Conservation (phyloP, 2,113 vertebrate species). For the Dromiciops gliroides region DNA sequence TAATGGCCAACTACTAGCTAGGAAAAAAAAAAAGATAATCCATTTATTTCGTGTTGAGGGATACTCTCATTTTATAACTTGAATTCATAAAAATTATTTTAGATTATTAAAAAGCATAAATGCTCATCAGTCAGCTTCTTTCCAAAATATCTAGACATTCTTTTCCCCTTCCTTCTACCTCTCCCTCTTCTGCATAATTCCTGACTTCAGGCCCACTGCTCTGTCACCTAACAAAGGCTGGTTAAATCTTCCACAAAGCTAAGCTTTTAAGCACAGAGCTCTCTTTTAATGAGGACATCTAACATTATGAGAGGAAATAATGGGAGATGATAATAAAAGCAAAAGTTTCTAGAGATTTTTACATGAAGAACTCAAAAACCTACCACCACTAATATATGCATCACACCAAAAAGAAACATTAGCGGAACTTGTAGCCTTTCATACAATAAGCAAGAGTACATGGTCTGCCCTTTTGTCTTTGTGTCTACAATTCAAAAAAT, state of each 20-base stretch:
- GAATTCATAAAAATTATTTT: neutral
- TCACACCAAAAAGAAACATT: neutral
- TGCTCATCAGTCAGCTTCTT: neutral
- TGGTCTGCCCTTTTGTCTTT: neutral
- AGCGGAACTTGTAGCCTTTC: neutral
- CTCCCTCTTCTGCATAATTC: neutral
- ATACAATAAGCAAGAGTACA: neutral
- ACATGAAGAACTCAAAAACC: neutral
- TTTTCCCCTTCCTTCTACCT: neutral
- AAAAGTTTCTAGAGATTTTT: neutral
- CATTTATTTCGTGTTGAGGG: neutral
- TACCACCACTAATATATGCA: neutral
- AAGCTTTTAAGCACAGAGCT: neutral
- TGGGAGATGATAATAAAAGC: neutral
- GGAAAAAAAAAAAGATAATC: neutral
- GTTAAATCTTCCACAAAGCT: neutral
- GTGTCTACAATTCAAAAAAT: neutral
- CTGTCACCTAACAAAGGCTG: neutral
- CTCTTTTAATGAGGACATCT: neutral
- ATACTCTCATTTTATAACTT: neutral
- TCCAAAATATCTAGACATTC: neutral
- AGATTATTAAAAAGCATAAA: neutral
- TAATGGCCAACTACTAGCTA: neutral
- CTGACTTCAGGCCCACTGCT: neutral
- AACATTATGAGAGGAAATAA: neutral